A percentile compares a stretch with the other conserved stretches of the same genome.
phyloP scores from a whole-genome alignment of 2,113 vertebrate species.

The Malurus alboscapulatus region DNA sequence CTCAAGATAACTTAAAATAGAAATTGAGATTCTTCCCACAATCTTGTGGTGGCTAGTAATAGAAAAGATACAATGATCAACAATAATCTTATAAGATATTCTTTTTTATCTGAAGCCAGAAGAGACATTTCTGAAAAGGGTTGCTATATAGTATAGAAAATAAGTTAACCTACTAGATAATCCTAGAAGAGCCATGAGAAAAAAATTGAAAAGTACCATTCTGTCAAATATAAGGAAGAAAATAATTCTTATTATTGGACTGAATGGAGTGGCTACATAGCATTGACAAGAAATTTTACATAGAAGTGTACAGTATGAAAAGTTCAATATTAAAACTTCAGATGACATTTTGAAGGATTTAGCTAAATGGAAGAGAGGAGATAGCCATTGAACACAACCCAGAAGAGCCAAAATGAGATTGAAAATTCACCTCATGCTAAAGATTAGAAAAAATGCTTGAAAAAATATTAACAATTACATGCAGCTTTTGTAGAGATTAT shows the following conservation, averaged over 20 bases:
- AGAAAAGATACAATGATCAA: not conserved
- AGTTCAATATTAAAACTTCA: not conserved
- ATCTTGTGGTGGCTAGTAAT: not conserved
- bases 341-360: not conserved
- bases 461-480: not conserved
- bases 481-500: not conserved
- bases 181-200: not conserved
- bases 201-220: not conserved
- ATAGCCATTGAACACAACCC: not conserved
- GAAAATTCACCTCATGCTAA: not conserved
- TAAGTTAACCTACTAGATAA: not conserved
- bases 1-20: not conserved
- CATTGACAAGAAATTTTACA: not conserved
- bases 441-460: not conserved
- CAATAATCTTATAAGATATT: not conserved
- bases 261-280: not conserved
- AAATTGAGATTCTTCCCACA: not conserved
- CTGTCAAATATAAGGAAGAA: not conserved
- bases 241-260: not conserved
- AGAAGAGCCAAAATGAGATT: not conserved
- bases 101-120: not conserved
- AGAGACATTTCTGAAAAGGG: not conserved
- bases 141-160: not conserved
- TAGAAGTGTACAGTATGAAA: not conserved
- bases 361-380: not conserved